Base-by-base conservation (phyloP, 2,797 vertebrate genomes). In the Enoplosus armatus region DNA sequence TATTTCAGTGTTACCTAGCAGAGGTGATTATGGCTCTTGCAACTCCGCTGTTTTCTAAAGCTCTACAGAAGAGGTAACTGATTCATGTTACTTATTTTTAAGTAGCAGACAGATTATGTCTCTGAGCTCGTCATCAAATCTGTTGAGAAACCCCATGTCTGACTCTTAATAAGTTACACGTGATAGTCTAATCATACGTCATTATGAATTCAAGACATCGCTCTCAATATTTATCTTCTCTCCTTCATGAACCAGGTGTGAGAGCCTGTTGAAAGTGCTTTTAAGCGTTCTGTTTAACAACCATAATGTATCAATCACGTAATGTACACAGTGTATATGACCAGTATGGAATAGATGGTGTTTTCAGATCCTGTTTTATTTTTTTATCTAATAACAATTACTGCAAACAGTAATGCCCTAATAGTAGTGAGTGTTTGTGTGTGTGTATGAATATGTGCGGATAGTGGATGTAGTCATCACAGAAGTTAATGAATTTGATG, bases 341-440 rank as follows among this genome's bases (percentile, higher is more conserved):
- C 77, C 82, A 85, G 76, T 82, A 68, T 79, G 81, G 79, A 87
- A 84, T 88, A 72, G 76, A 87, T 72, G 72, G 72, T 81, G 73
- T 90, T 84, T 79, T 72, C 55, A 79, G 69, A 84, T 80, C 68
- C 74, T 58, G 54, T 91, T 81, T 84, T 80, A 82, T 90, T 90
- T 90, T 87, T 88, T 54, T 85, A 90, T 84, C 51, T 50, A 64
- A 72, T 66, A 74, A 73, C 58, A 72, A 58, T 65, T 74, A 77
- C 65, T 72, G 35, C 39, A 2, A 85, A 81, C 70, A 78, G 62
- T 83, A 75, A 79, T 55, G 75, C 26, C 66, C 56, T 66, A 70
- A 84, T 72, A 67, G 50, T 58, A 58, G 84, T 63, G 82, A 45
- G 67, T 64, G 70, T 56, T 47, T 75, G 43, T 47, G 37, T 69